Evolutionary conservation across 2,888 invertebrate species (phyloP).

Genomic region (Seira musarum): DNA sequence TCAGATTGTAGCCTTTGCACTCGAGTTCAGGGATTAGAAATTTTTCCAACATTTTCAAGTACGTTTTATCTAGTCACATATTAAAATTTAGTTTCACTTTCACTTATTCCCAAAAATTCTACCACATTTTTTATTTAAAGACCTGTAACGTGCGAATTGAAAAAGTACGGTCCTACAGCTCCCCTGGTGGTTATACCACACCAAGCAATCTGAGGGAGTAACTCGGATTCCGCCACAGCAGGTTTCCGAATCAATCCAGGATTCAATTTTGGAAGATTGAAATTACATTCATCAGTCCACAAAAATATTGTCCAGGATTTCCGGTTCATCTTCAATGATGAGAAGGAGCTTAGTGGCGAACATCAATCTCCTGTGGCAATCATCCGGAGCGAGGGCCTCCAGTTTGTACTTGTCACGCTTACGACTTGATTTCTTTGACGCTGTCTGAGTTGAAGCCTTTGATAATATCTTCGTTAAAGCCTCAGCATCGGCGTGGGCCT

Average conservation of each 20-base stretch:
- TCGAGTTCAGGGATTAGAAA: slow-evolving; percentile 62
- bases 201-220: slow-evolving; percentile 67
- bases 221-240: slow-evolving; percentile 44
- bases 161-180: slow-evolving; percentile 68
- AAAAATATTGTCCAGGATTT: slow-evolving; percentile 60
- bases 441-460: too few relatives aligned
- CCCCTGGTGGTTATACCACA: slow-evolving; percentile 65
- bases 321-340: slow-evolving; percentile 57
- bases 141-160: slow-evolving; percentile 68
- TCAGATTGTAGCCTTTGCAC: slow-evolving; percentile 34
- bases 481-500: too few relatives aligned
- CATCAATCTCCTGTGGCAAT: slow-evolving; percentile 56
- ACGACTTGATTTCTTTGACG: too few relatives aligned
- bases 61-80: slow-evolving; percentile 64
- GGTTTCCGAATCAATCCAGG: slow-evolving; percentile 28
- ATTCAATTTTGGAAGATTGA: slow-evolving; percentile 35
- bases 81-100: too few relatives aligned
- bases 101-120: too few relatives aligned
- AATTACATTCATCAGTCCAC: slow-evolving; percentile 69
- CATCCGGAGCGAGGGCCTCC: slow-evolving; percentile 54
- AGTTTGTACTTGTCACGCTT: slow-evolving; percentile 27
- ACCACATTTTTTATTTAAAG: too few relatives aligned
- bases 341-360: slow-evolving; percentile 61
- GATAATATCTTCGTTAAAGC: too few relatives aligned
- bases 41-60: slow-evolving; percentile 65